Percentiles rank a stretch among this genome's conserved stretches.
These are phyloP conservation scores for Drosophila rellima DNA, from an alignment of 2,888 invertebrate genomes.

Conservation along the genomic window DNA sequence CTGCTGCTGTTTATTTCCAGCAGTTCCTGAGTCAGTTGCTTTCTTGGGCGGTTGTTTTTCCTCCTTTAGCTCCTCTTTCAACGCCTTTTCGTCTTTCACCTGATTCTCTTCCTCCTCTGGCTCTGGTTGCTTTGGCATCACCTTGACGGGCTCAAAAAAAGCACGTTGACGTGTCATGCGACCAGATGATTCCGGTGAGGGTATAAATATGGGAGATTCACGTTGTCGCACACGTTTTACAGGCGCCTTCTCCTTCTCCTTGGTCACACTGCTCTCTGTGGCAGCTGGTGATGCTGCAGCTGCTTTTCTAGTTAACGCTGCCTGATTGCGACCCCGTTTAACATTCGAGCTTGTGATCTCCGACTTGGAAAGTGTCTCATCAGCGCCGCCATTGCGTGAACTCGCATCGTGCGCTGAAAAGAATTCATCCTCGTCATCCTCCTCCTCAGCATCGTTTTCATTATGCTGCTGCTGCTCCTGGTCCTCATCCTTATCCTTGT, in stretches of 20 bases:
- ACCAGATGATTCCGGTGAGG: slow-evolving; percentile 84
- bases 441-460: slow-evolving; percentile 51
- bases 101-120: slow-evolving; percentile 11
- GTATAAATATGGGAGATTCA: slow-evolving; percentile 84
- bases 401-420: slow-evolving; percentile 73
- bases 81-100: not conserved
- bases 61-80: slow-evolving; percentile 10
- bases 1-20: slow-evolving; percentile 37
- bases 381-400: slow-evolving; percentile 66
- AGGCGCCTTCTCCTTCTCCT: slow-evolving; percentile 56
- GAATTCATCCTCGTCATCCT: slow-evolving; percentile 74
- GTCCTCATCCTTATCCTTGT: slow-evolving; percentile 63
- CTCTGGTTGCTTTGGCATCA: slow-evolving; percentile 60
- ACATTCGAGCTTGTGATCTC: slow-evolving; percentile 48
- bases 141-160: slow-evolving; percentile 85
- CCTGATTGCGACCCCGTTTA: slow-evolving; percentile 63
- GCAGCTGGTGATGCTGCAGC: slow-evolving; percentile 28
- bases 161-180: slow-evolving; percentile 85
- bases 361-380: slow-evolving; percentile 49
- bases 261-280: slow-evolving; percentile 43
- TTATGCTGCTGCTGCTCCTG: slow-evolving; percentile 19
- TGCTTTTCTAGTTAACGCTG: slow-evolving; percentile 42
- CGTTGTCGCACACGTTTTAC: slow-evolving; percentile 83
- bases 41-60: slow-evolving; percentile 20
- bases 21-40: slow-evolving; percentile 15